These are phyloP conservation scores for Pollenia angustigena DNA, from an alignment of 2,888 invertebrate genomes.

Conservation along the genomic window DNA sequence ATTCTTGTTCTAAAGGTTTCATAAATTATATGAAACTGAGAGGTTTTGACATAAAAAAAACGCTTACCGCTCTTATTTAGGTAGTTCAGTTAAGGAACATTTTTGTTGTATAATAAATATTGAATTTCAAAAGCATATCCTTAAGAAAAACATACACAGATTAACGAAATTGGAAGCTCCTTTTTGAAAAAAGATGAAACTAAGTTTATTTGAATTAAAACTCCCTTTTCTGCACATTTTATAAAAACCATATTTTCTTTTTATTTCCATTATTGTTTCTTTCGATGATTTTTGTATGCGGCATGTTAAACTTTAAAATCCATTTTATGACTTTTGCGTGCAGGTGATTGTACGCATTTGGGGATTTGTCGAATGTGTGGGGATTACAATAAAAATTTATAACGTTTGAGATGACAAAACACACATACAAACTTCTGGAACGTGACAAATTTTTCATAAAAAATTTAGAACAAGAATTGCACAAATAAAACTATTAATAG, in stretches of 20 bases:
- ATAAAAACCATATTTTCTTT: neutral
- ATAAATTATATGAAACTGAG: too few species aligned
- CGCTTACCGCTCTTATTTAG: too few species aligned
- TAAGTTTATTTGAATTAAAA: neutral
- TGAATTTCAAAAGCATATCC: too few species aligned
- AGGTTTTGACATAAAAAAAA: too few species aligned
- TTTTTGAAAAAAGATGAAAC: too few species aligned
- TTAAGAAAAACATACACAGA: too few species aligned
- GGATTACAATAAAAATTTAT: slow-evolving; percentile 58
- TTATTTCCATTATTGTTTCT: neutral
- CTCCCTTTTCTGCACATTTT: neutral
- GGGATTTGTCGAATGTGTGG: slow-evolving; percentile 56
- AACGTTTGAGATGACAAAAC: slow-evolving; percentile 46
- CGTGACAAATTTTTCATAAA: slow-evolving; percentile 51
- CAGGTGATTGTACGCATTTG: slow-evolving; percentile 66
- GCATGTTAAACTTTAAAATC: slow-evolving; percentile 64
- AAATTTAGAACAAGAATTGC: neutral
- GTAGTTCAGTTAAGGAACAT: too few species aligned
- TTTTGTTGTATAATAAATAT: too few species aligned
- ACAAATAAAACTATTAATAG: too few species aligned
- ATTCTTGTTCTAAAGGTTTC: too few species aligned
- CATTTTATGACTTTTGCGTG: slow-evolving; percentile 67
- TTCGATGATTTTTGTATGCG: slow-evolving; percentile 53
- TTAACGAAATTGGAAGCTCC: too few species aligned
- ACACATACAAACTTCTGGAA: slow-evolving; percentile 18